These are phyloP conservation scores for Enteromius thamalakanensis DNA, from an alignment of 2,797 vertebrate species.

Conservation along the genomic window DNA sequence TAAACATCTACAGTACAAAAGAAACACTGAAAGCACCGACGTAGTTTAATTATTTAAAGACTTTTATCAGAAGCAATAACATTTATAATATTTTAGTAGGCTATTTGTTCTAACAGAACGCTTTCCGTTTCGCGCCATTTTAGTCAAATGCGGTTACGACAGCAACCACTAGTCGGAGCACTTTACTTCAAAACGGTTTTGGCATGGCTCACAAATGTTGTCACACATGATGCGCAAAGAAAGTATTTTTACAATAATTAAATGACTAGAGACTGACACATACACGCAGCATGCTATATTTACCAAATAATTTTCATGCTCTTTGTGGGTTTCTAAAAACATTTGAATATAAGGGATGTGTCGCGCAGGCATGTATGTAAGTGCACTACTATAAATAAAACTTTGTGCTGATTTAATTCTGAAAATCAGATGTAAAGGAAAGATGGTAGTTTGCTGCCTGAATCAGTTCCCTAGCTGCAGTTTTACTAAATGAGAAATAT, in stretches of 20 bases:
- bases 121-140: neutral
- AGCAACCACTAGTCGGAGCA: conserved; percentile 3
- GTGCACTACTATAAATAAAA: neutral
- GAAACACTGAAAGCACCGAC: neutral
- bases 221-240: neutral
- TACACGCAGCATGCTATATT: neutral
- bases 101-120: neutral
- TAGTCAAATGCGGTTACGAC: neutral
- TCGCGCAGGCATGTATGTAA: neutral
- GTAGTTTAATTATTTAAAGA: neutral
- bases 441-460: neutral
- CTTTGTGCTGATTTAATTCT: neutral
- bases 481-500: neutral
- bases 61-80: neutral
- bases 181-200: conserved; percentile 2
- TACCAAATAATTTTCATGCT: neutral
- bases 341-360: neutral
- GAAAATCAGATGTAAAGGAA: neutral
- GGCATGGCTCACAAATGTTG: neutral
- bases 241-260: neutral
- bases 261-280: neutral
- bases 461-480: neutral
- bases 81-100: neutral
- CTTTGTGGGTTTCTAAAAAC: too few relatives aligned
- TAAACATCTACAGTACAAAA: neutral